Evolutionary conservation across 2,113 vertebrate genomes (phyloP).

Genomic region (Istiophorus platypterus): DNA sequence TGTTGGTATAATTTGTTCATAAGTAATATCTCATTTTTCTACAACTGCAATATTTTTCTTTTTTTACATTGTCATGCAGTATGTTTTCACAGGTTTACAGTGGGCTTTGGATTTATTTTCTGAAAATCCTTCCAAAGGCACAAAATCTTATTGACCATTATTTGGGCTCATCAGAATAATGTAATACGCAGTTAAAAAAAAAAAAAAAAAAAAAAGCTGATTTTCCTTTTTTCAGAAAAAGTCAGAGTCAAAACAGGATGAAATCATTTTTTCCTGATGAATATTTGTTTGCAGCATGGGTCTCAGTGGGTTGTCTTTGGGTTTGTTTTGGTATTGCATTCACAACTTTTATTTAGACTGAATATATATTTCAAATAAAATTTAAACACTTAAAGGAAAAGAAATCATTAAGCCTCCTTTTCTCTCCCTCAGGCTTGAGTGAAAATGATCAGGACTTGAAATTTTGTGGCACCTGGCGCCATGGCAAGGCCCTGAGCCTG

Average conservation of each 20-base stretch:
- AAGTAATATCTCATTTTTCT: not conserved
- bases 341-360: not conserved
- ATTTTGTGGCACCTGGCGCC: constrained; percentile 79
- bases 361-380: not conserved
- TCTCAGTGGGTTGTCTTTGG: no score
- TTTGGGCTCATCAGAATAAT: not conserved
- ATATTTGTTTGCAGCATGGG: no score
- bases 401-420: not conserved
- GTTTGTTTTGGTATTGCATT: not conserved
- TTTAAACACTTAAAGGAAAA: not conserved
- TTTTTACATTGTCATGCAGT: not conserved
- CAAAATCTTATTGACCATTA: not conserved
- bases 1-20: not conserved
- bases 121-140: not conserved
- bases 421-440: constrained; percentile 45
- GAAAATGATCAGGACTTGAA: constrained; percentile 60
- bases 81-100: not conserved
- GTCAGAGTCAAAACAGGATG: no score
- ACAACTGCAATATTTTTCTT: not conserved
- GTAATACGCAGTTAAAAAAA: no score
- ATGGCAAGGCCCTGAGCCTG: constrained; percentile 44
- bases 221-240: no score
- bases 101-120: not conserved
- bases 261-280: no score
- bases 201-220: no score